Conservation (phyloP, 2,113 vertebrate species). For the Pterophyllum scalare region DNA sequence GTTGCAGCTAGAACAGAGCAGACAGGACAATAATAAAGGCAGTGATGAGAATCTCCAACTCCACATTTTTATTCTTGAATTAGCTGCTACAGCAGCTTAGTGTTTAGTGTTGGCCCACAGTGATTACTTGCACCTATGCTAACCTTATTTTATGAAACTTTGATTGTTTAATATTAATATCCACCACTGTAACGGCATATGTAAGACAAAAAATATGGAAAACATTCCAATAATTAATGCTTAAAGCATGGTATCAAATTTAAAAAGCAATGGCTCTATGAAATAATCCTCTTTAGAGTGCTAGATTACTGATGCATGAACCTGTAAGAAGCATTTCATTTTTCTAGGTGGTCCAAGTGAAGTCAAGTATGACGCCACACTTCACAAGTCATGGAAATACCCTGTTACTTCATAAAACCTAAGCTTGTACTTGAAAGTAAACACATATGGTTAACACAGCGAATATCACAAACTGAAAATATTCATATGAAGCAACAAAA, state of each 20-base stretch:
- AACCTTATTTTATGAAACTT: too few relatives aligned
- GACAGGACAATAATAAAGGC: not conserved
- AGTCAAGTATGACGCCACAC: not conserved
- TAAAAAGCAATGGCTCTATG: not conserved
- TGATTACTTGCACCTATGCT: too few relatives aligned
- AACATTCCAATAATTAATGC: rapidly evolving
- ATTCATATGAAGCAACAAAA: not conserved
- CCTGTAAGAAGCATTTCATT: not conserved
- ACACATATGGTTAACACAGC: not conserved
- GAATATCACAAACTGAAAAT: conserved; percentile 1
- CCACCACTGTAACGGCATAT: not conserved
- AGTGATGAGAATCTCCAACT: not conserved
- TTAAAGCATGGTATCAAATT: not conserved
- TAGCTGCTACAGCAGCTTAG: too few relatives aligned
- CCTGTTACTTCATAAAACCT: not conserved
- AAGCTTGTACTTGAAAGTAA: not conserved
- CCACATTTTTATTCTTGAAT: not conserved
- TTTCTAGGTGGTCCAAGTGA: not conserved
- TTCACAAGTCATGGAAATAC: not conserved
- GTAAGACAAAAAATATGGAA: not conserved
- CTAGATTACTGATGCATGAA: not conserved
- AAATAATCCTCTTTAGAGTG: not conserved
- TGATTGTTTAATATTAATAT: not conserved
- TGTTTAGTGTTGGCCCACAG: too few relatives aligned
- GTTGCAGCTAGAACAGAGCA: not conserved